Evolutionary conservation across 2,888 invertebrate genomes (phyloP).

Genomic region (Drosophila paranaensis): DNA sequence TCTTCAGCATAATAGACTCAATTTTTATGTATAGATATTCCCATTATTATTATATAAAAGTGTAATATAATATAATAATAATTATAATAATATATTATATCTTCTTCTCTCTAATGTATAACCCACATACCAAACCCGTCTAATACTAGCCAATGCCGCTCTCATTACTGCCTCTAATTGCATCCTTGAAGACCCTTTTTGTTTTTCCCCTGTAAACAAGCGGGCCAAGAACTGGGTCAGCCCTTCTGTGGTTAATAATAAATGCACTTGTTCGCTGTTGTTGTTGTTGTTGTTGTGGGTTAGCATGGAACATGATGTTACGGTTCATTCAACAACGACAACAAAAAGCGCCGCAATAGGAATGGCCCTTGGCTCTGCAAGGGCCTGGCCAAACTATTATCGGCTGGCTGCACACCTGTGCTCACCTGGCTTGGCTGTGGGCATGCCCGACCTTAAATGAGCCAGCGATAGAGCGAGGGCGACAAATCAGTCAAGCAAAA

Average conservation of each 20-base stretch:
- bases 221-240: constrained; percentile 65
- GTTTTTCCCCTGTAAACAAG: neutral
- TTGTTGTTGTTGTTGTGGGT: constrained; percentile 27
- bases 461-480: constrained; percentile 21
- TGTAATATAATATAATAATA: no score
- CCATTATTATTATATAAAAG: no score
- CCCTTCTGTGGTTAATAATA: constrained; percentile 40
- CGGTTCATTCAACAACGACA: constrained; percentile 65
- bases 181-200: constrained; percentile 12
- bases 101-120: no score
- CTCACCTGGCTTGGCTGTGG: neutral
- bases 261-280: constrained; percentile 26
- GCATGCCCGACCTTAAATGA: constrained; percentile 12
- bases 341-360: constrained; percentile 19
- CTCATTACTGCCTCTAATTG: neutral
- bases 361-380: constrained; percentile 14
- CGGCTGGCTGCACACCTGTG: constrained; percentile 64
- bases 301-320: constrained; percentile 58
- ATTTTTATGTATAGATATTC: no score
- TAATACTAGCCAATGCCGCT: neutral
- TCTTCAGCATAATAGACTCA: neutral
- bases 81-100: no score
- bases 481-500: constrained; percentile 47
- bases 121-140: no score
- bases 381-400: constrained; percentile 50